Evolutionary conservation across 2,113 vertebrate species (phyloP).

Genomic region (Nibea albiflora): DNA sequence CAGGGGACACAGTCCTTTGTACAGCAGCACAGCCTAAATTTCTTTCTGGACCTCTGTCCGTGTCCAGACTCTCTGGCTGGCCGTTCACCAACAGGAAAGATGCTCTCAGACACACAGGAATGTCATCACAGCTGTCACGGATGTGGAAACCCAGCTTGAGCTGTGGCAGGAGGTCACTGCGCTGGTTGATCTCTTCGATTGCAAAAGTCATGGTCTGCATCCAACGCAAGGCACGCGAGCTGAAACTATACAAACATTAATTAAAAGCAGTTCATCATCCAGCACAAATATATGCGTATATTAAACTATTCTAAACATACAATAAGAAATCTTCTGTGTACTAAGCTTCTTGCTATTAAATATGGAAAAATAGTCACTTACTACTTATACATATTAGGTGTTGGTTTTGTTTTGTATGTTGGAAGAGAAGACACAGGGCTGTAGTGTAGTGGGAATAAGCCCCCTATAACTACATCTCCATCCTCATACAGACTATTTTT

Average conservation of each 20-base stretch:
- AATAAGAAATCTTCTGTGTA: background rate
- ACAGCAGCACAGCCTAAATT: slow-evolving; percentile 58
- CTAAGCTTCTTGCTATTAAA: background rate
- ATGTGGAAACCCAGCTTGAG: slow-evolving; percentile 81
- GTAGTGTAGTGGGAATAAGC: slow-evolving; percentile 82
- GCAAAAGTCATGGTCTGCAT: slow-evolving; percentile 83
- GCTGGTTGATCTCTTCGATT: slow-evolving; percentile 80
- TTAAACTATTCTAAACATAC: background rate
- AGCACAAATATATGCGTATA: background rate
- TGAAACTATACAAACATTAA: slow-evolving; percentile 69
- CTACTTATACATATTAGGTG: slow-evolving; percentile 70
- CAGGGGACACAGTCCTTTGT: slow-evolving; percentile 63
- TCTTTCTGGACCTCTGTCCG: background rate
- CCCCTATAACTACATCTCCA: slow-evolving; percentile 82
- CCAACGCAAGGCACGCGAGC: slow-evolving; percentile 79
- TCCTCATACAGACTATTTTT: slow-evolving; percentile 70
- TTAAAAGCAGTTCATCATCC: slow-evolving; percentile 22
- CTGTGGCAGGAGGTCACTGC: slow-evolving; percentile 78
- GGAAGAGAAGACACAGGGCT: slow-evolving; percentile 61
- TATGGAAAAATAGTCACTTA: slow-evolving; percentile 54
- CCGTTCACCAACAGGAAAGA: slow-evolving; percentile 80
- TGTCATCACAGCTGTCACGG: slow-evolving; percentile 79
- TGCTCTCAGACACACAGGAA: slow-evolving; percentile 72
- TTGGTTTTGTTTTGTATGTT: slow-evolving; percentile 74
- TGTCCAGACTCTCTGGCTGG: slow-evolving; percentile 58